A percentile compares a stretch with the other conserved stretches of the same genome.
Evolutionary conservation across 2,113 vertebrate genomes (phyloP).

Genomic region (Pelmatolapia mariae): DNA sequence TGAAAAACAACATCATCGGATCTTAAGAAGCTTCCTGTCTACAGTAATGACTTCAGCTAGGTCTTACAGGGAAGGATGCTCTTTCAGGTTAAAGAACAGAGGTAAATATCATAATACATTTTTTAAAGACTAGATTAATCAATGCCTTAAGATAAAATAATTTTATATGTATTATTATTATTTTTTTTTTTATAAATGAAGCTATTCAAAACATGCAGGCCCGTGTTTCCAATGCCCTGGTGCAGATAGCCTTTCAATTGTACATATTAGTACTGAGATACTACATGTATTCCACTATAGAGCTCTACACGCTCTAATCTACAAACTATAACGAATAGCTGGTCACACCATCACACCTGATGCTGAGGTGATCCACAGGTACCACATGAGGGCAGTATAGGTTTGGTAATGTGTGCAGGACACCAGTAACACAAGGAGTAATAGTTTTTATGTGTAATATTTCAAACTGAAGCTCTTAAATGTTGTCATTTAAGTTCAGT

Average conservation of each 20-base stretch:
- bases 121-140: background rate
- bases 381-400: slow-evolving; percentile 60
- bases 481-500: background rate
- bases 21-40: background rate
- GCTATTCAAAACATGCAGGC: background rate
- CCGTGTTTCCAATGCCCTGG: background rate
- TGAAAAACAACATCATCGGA: background rate
- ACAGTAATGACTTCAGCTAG: background rate
- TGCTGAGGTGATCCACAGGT: background rate
- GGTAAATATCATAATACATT: background rate
- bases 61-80: background rate
- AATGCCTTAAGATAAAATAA: background rate
- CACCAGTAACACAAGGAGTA: background rate
- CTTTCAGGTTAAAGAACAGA: background rate
- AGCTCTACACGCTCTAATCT: background rate
- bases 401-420: background rate
- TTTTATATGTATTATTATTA: background rate
- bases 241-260: background rate
- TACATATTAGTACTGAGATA: background rate
- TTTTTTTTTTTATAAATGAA: background rate
- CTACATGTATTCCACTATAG: background rate
- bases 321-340: background rate
- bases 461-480: background rate
- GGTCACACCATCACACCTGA: background rate
- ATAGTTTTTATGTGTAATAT: background rate